Percentiles rank a stretch among this genome's conserved stretches.
phyloP scores from a whole-genome alignment of 2,888 invertebrate species.

The Mellilla xanthometata region DNA sequence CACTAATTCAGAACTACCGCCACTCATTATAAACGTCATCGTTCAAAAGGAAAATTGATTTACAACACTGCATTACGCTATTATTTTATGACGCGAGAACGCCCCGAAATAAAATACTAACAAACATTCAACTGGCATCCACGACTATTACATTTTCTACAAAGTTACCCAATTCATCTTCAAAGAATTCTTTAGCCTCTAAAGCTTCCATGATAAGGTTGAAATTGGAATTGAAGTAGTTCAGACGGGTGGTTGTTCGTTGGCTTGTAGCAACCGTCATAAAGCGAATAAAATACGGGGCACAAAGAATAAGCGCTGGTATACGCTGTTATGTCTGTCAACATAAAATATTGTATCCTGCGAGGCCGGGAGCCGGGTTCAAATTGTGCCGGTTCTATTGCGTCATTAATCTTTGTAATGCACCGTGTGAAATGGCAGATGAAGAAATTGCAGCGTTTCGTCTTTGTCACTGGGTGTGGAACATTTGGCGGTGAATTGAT shows the following conservation, averaged over 20 bases:
- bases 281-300: slow-evolving; percentile 82
- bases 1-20: slow-evolving; percentile 69
- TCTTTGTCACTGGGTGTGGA: slow-evolving; percentile 42
- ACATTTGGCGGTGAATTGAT: slow-evolving; percentile 23
- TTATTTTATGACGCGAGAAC: slow-evolving; percentile 81
- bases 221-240: slow-evolving; percentile 31
- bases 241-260: slow-evolving; percentile 37
- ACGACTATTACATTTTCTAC: slow-evolving; percentile 72
- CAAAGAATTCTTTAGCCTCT: slow-evolving; percentile 30
- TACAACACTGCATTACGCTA: slow-evolving; percentile 78
- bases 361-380: slow-evolving; percentile 64
- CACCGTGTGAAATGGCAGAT: slow-evolving; percentile 71
- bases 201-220: slow-evolving; percentile 34
- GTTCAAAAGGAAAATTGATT: slow-evolving; percentile 79
- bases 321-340: slow-evolving; percentile 82
- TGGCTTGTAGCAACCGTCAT: slow-evolving; percentile 64
- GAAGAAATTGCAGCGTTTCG: slow-evolving; percentile 59
- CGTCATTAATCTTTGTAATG: slow-evolving; percentile 74
- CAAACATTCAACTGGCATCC: slow-evolving; percentile 80
- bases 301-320: slow-evolving; percentile 82
- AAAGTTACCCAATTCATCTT: slow-evolving; percentile 32
- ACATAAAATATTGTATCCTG: slow-evolving; percentile 82
- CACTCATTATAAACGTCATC: slow-evolving; percentile 75
- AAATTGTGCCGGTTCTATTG: slow-evolving; percentile 75
- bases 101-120: slow-evolving; percentile 81